These are phyloP conservation scores for Lagopus muta DNA, from an alignment of 2,113 vertebrate genomes.

Conservation along the genomic window DNA sequence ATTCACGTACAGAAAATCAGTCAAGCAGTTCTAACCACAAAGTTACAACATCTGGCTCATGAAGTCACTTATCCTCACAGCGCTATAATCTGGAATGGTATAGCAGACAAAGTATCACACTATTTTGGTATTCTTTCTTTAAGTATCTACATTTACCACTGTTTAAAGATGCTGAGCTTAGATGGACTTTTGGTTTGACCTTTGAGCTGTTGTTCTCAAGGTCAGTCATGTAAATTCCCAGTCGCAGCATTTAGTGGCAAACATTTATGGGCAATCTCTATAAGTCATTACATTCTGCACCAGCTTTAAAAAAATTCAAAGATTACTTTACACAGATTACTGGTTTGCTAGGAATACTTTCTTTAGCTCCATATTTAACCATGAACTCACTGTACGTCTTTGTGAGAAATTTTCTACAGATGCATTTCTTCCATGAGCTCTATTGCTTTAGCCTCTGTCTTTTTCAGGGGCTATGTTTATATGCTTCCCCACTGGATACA, in stretches of 20 bases:
- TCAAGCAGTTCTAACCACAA: conserved; percentile 28
- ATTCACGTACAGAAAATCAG: conserved; percentile 20
- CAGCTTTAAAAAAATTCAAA: neutral
- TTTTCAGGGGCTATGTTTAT: neutral
- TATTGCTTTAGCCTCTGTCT: neutral
- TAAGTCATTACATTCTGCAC: neutral
- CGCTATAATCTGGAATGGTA: neutral
- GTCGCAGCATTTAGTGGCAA: neutral
- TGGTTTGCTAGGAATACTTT: neutral
- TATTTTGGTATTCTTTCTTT: conserved; percentile 4
- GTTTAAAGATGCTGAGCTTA: neutral
- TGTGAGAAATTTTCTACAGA: neutral
- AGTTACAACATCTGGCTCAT: conserved; percentile 46
- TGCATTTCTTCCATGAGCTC: neutral
- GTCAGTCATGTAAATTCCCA: neutral
- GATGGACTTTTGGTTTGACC: neutral
- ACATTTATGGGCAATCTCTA: neutral
- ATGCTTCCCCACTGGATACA: neutral
- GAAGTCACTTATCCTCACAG: neutral
- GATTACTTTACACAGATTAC: neutral
- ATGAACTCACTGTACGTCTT: neutral
- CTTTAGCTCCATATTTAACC: neutral
- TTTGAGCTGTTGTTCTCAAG: neutral
- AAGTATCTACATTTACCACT: neutral
- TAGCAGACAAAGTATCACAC: conserved; percentile 20